Base-by-base conservation (phyloP, 2,113 vertebrate genomes). In the Tiliqua scincoides region DNA sequence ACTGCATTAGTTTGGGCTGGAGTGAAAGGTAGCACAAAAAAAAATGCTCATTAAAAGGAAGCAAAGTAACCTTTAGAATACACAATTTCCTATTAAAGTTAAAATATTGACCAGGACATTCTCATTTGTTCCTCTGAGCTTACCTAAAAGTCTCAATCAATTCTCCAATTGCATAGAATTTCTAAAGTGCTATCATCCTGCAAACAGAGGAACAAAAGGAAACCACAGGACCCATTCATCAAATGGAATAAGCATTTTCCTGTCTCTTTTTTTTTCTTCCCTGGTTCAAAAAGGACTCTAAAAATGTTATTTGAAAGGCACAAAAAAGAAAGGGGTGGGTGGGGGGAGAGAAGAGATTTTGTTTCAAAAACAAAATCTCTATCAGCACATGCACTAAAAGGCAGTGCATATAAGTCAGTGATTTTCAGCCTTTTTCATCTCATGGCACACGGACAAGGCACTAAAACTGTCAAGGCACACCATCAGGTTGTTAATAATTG, bases 31-130 rank as follows among this genome's bases (percentile, higher is more conserved):
- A 87, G 91, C 21, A 52, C 6, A 54, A 48, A 7, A 32, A 63
- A 52, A 67, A 90, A 85, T 67, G 73, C 37, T 83, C 81, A 92
- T 89, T 93, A 85, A 72, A 86, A 84, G 91, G 57, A 78, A 82
- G 74, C 70, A 76, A 57, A 89, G 79, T 23, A 81, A 92, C 90
- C 75, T 94, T 89, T 90, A 84, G 86, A 93, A 95, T 89, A 87
- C 83, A 89, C 82, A 87, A 32, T 87, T 94, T 92, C 48, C 82
- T 83, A 68, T 91, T 92, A 83, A 90, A 92, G 48, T 79, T 91
- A 70, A 90, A 93, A 88, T 88, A 91, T 87, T 89, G 83, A 93
- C 90, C 83, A 86, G n/a, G 73, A 21, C 59, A 21, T 86, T 79
- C 82, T 84, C 76, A 83, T 86, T 91, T 88, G 54, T 90, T 90